Base-by-base conservation (phyloP, 2,113 vertebrate genomes). In the Phylloscopus trochilus region DNA sequence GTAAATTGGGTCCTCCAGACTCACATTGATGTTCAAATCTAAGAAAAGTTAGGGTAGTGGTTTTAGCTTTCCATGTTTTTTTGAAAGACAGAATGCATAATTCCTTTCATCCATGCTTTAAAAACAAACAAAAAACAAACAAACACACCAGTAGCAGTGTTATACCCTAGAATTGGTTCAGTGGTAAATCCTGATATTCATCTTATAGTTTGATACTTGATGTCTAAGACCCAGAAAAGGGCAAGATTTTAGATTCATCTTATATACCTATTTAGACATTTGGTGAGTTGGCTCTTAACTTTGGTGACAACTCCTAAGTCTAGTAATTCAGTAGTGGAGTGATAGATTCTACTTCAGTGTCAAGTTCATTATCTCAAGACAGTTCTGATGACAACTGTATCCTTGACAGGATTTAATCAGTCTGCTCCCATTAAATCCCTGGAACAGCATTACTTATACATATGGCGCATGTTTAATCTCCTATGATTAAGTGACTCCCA, bases 361-460 rank as follows among this genome's bases (percentile, higher is more conserved):
- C 52, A 81, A 67, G 69, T 75, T 89, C 68, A 78, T 76, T 80
- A 75, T 72, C 35, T 89, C 66, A 87, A 89, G 82, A 63, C 47
- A 44, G 41, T 1, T 1, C 44, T 76, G 47, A 72, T 79, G 92
- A 76, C 46, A 90, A 56, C 13, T 66, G 6, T 73, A 10, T 79
- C 63, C 49, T 87, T 73, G n/a, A 64, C 8, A 72, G 11, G 22
- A 88, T 80, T 93, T 93, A 72, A 84, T 94, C 70, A 75, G 44
- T 58, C 78, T 90, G 46, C 24, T 87, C 24, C 83, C 47, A 77
- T 6, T 78, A 56, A 89, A 87, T 81, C 60, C 39, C 62, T 84
- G 39, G 56, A 91, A 75, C 30, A 60, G 69, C 81, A 78, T 77
- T 87, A 90, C 51, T 72, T 33, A 63, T 62, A 79, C 41, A 43